A percentile compares a stretch with the other conserved stretches of the same genome.
phyloP scores from a whole-genome alignment of 2,888 invertebrate species.

The Apotomis turbidana region DNA sequence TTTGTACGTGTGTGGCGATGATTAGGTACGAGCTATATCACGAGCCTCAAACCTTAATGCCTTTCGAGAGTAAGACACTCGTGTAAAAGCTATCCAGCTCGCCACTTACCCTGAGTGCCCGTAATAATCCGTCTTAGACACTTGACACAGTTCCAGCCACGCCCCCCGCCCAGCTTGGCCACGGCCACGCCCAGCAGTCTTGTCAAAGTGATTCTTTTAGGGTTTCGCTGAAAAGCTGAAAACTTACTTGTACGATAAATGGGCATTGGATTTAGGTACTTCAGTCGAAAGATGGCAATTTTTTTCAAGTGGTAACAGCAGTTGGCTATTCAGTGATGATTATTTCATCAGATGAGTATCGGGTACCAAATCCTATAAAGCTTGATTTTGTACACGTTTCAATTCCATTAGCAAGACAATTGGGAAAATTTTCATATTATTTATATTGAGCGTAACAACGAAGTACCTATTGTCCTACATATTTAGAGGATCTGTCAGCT shows the following conservation, averaged over 20 bases:
- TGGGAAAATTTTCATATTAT: too few relatives aligned
- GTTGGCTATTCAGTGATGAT: too few relatives aligned
- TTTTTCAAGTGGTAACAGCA: too few relatives aligned
- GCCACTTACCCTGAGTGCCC: constrained; percentile 28
- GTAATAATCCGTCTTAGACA: constrained; percentile 47
- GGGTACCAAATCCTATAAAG: too few relatives aligned
- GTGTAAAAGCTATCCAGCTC: constrained; percentile 29
- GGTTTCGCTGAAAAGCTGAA: constrained; percentile 30
- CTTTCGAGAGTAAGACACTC: constrained; percentile 8
- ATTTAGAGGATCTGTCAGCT: too few relatives aligned
- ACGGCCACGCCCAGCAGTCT: constrained; percentile 55
- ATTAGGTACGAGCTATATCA: not conserved
- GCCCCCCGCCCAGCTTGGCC: constrained; percentile 56
- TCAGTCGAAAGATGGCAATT: too few relatives aligned
- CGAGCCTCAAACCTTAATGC: not conserved
- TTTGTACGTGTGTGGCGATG: too few relatives aligned
- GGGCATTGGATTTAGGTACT: not conserved
- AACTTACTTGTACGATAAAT: not conserved
- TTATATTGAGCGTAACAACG: too few relatives aligned
- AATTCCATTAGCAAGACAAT: too few relatives aligned
- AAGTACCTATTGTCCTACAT: too few relatives aligned
- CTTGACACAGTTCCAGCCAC: constrained; percentile 69
- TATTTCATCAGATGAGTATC: too few relatives aligned
- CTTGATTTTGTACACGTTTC: too few relatives aligned
- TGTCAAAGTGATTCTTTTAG: constrained; percentile 33